These are phyloP conservation scores for Formica aserva DNA, from an alignment of 2,888 invertebrate genomes.

Conservation along the genomic window DNA sequence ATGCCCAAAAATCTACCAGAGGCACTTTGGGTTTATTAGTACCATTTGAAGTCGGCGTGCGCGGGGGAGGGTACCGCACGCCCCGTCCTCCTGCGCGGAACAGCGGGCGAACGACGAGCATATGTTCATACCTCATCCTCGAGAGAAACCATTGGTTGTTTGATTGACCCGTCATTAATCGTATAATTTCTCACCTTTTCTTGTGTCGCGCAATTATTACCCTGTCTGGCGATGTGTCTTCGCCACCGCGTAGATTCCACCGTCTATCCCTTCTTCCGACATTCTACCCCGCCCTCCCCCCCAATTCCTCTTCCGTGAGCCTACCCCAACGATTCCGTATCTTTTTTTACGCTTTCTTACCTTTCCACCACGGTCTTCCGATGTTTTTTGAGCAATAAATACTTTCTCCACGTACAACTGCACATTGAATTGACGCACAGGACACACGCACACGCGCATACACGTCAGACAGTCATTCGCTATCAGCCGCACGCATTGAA, in stretches of 20 bases:
- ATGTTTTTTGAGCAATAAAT: constrained; percentile 85
- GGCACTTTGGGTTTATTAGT: constrained; percentile 86
- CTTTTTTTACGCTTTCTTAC: constrained; percentile 68
- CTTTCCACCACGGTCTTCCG: constrained; percentile 76
- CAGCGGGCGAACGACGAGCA: constrained; percentile 66
- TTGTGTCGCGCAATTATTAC: constrained; percentile 56
- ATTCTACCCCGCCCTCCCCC: constrained; percentile 62
- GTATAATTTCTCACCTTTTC: constrained; percentile 43
- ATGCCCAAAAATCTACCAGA: constrained; percentile 86
- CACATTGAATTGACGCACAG: constrained; percentile 86
- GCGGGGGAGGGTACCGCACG: constrained; percentile 80
- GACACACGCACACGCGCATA: constrained; percentile 75
- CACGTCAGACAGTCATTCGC: constrained; percentile 66
- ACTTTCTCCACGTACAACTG: constrained; percentile 85
- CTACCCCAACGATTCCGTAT: constrained; percentile 69
- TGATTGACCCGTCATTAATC: not conserved
- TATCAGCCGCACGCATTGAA: constrained; percentile 73
- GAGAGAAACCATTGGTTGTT: constrained; percentile 15
- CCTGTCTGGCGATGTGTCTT: constrained; percentile 64
- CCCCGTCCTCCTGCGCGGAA: constrained; percentile 68
- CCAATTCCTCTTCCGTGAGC: constrained; percentile 67
- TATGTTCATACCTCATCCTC: constrained; percentile 37
- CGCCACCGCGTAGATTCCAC: constrained; percentile 55
- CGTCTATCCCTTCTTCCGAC: constrained; percentile 50
- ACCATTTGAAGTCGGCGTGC: constrained; percentile 85